Base-by-base conservation (phyloP, 2,113 vertebrate species). In the Halichoeres trimaculatus region DNA sequence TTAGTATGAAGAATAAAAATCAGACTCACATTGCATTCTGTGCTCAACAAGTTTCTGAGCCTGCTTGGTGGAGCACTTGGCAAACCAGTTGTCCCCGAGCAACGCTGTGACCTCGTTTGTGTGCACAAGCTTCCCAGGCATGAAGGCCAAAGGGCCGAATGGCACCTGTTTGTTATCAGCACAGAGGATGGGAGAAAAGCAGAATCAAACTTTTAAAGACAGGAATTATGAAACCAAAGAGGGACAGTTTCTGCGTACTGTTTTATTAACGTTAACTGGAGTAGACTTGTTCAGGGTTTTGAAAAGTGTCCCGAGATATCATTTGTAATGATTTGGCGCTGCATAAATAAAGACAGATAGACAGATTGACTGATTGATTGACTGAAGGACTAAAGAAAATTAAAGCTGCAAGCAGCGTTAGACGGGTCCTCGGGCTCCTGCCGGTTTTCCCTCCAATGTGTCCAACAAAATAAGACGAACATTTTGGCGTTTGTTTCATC, bases 61-160 rank as follows among this genome's bases (percentile, higher is more conserved):
- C 82, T 99, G 95, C 86, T 98, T 98, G 69, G 96, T 93, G 5
- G 98, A 99, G 83, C 97, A 99, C 90, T 97, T 97, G 20, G 96
- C 91, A 81, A 99, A 99, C 98, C 98, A 99, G 91, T 98, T 99
- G 90, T 99, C 98, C 16, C 98, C 98, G 23, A 99, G 96, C 68
- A 99, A 78, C 75, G 96, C 98, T 0, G 95, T 98, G 79, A 99
- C 82, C 91, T 99, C 98, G 65, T 99, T 99, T 60, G 97, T 98
- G 84, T 96, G 96, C 75, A 99, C 95, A 69, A 99, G 94, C 43
- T 95, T 96, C 89, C 98, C 98, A 5, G 98, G 98, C 95, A 99
- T 98, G 89, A 99, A 99, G 85, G 98, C 98, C 94, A 98, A 93
- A 38, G 98, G 94, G 12, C 98, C 97, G 80, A 99, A 95, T 8